These are phyloP conservation scores for Cryptus armator DNA, from an alignment of 2,888 invertebrate species.

Conservation along the genomic window DNA sequence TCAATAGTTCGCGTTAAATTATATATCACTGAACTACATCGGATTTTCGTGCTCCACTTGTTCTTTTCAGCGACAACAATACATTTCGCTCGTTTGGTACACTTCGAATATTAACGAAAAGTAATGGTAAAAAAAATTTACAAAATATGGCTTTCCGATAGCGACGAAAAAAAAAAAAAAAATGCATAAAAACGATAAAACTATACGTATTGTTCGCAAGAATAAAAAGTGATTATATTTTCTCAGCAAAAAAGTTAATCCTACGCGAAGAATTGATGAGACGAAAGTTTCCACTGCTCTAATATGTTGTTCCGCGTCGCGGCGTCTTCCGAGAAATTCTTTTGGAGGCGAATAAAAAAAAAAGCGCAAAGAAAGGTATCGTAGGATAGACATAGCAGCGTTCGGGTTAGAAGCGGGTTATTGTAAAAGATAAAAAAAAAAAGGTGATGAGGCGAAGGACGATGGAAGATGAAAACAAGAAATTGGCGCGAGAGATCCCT, in stretches of 20 bases:
- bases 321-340: constrained; percentile 14
- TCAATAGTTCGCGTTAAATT: constrained; percentile 25
- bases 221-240: not conserved
- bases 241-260: not conserved
- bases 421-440: constrained; percentile 14
- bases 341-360: not conserved
- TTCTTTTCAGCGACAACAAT: not conserved
- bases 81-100: not conserved
- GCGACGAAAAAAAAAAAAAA: not conserved
- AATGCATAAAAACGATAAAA: not conserved
- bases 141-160: not conserved
- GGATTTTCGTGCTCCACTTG: not conserved
- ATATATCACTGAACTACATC: not conserved
- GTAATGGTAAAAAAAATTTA: not conserved
- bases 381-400: not conserved
- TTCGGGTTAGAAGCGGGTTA: not conserved
- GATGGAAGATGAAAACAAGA: constrained; percentile 50
- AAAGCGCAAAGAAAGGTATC: not conserved
- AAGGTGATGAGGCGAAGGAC: constrained; percentile 34
- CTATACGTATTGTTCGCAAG: not conserved
- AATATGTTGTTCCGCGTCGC: not conserved
- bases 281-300: not conserved
- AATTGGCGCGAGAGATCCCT: constrained; percentile 42
- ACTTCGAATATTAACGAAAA: not conserved
- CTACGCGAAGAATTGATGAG: not conserved